Conservation (phyloP, 2,797 vertebrate genomes). For the Anabacerthia variegaticeps region DNA sequence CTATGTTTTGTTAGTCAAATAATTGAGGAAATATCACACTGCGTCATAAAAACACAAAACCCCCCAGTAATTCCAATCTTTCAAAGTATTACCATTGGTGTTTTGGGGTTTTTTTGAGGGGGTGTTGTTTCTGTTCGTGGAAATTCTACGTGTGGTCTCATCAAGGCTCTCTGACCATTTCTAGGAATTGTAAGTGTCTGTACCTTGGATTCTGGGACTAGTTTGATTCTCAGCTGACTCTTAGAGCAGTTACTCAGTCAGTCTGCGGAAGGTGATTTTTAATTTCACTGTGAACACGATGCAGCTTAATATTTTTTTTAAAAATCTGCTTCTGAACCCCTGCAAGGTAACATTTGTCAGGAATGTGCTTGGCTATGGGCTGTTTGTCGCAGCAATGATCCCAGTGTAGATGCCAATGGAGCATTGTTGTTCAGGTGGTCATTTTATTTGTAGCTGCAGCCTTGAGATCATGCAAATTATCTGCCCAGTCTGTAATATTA, state of each 20-base stretch:
- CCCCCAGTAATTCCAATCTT: neutral
- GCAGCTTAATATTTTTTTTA: neutral
- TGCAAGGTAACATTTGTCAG: constrained; percentile 10
- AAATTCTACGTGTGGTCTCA: neutral
- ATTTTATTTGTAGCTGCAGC: constrained; percentile 7
- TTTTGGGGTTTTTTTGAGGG: fast-evolving
- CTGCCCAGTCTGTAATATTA: constrained; percentile 25
- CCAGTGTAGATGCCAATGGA: neutral
- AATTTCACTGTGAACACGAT: neutral
- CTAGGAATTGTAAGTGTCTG: neutral
- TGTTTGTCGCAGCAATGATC: neutral
- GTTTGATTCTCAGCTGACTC: constrained; percentile 9
- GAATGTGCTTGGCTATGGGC: neutral
- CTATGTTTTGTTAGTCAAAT: neutral
- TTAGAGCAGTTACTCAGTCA: neutral
- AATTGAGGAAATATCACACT: neutral
- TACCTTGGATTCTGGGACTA: neutral
- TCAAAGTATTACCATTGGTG: neutral
- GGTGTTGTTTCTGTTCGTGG: neutral
- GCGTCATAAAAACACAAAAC: neutral
- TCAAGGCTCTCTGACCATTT: neutral
- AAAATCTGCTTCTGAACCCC: neutral
- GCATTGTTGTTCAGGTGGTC: neutral
- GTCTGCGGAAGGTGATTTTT: constrained; percentile 18
- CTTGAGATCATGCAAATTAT: constrained; percentile 26